Percentiles rank a stretch among this genome's conserved stretches.
These are phyloP conservation scores for Mormyrops attenuatus DNA, from an alignment of 2,797 vertebrate species.

Conservation along the genomic window DNA sequence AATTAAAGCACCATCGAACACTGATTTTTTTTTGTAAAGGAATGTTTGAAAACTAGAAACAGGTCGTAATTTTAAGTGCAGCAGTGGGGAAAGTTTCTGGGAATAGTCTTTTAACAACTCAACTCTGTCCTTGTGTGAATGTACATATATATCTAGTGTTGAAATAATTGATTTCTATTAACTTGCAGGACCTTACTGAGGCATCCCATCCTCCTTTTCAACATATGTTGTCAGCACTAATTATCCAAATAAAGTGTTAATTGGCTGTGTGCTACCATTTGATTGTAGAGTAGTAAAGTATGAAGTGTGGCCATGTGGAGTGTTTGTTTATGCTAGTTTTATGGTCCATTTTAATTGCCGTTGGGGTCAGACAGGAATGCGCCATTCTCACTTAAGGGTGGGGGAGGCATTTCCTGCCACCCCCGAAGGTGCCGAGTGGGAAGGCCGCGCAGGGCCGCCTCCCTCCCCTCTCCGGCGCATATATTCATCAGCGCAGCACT, in stretches of 20 bases:
- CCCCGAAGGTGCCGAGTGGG: background rate
- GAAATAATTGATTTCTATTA: background rate
- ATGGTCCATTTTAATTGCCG: slow-evolving; percentile 6
- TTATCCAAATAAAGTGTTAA: slow-evolving; percentile 23
- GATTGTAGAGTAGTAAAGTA: slow-evolving; percentile 8
- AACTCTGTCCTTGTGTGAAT: background rate
- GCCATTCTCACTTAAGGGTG: slow-evolving; percentile 9
- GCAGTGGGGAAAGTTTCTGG: background rate
- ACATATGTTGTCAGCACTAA: slow-evolving; percentile 18
- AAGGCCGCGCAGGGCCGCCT: background rate
- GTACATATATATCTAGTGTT: background rate
- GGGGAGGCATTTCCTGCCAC: background rate
- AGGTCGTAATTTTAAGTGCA: background rate
- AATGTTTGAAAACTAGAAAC: background rate
- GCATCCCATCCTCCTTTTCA: slow-evolving; percentile 6
- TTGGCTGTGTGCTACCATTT: slow-evolving; percentile 16
- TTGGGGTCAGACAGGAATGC: slow-evolving; percentile 23
- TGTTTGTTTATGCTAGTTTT: slow-evolving; percentile 24
- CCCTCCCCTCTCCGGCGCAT: background rate
- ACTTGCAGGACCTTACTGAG: background rate
- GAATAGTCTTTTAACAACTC: background rate
- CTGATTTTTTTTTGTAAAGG: background rate
- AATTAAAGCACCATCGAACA: background rate
- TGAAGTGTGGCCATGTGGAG: slow-evolving; percentile 1
- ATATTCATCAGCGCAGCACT: background rate